Base-by-base conservation (phyloP, 1,140 invertebrate species). In the Epicauta chinensis region DNA sequence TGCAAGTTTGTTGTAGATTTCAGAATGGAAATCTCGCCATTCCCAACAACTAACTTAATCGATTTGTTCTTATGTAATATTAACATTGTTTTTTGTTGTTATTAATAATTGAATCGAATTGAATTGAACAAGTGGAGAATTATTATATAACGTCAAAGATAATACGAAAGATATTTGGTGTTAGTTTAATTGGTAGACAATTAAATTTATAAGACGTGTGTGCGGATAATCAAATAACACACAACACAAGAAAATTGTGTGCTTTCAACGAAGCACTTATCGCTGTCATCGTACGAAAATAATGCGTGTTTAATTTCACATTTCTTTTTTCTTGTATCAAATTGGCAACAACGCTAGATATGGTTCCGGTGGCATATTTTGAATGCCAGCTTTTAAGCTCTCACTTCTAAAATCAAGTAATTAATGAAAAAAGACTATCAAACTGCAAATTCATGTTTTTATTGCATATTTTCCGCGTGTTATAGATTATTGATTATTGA, bases 251-350 rank as follows among this genome's bases (percentile, higher is more conserved):
- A 47, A 47, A 47, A 37, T 37, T 47, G 45, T 47, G 34, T 36
- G 45, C 45, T 47, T 47, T 47, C 38, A 47, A 47, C 45, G 38
- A 38, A 47, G 45, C 45, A 47, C 45, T 47, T 47, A 47, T 47
- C 45, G 45, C 13, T 47, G 45, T 47, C 45, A 37, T 34, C 30
- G 45, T 34, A 17, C 45, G 34, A 47, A 47, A 47, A 47, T 47
- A 47, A 47, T 47, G 45, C 45, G 45, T 47, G 45, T 47, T 47
- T 47, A 38, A 47, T 38, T 47, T 47, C 30, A 37, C 36, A 37
- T 47, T 34, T 47, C 23, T 37, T 47, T 46, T 47, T 47, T 38
- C 37, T 47, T 13, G 43, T 38, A 38, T 47, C n/a, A 38, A 37
- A 23, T 29, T 38, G 16, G 38, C 16, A 47, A 34, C 38, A 47